Base-by-base conservation (phyloP, 1,140 invertebrate species). In the Drosophila carrolli region DNA sequence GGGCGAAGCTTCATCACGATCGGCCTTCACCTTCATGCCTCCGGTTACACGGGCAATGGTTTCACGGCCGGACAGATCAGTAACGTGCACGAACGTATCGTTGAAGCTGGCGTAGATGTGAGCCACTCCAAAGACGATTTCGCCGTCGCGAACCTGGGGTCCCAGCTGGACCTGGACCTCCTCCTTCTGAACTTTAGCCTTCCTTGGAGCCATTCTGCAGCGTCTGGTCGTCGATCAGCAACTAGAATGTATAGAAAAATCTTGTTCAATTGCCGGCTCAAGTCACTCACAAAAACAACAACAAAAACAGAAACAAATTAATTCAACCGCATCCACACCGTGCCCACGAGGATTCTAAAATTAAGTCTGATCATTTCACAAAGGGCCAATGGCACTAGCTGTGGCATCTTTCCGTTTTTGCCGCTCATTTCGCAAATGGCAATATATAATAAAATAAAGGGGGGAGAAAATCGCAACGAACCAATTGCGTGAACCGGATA, bases 1-100 rank as follows among this genome's bases (percentile, higher is more conserved):
- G 13, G 99, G 99, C 32, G 98, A 99, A 82, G 98, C 97, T 94
- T 99, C 99, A 94, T 99, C 99, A 95, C 99, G 96, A 94, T 99
- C 99, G 91, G 99, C 99, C 93, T 99, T 99, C 0, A 99, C 99
- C 94, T 99, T 99, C 99, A 99, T 99, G 63, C 99, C 99, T 93
- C 99, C 99, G 90, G 99, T 99, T 37, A 99, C 97, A 91, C 98
- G 95, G 61, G 97, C 97, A 91, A 99, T 99, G 3, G 99, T 99
- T 97, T 99, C 98, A 90, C 98, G 96, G 80, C 99, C 99, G 67
- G 99, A 99, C 78, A 99, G 94, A 94, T 99, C 99, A 5, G 99
- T 99, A 40, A 99, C 98, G 94, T 99, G 99, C 6, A 99, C 99
- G 93, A 99, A 99, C 44, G 99, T 99, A 93, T 99, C 99, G 92